Evolutionary conservation across 2,113 vertebrate genomes (phyloP).

Genomic region (Tragelaphus imberbis): DNA sequence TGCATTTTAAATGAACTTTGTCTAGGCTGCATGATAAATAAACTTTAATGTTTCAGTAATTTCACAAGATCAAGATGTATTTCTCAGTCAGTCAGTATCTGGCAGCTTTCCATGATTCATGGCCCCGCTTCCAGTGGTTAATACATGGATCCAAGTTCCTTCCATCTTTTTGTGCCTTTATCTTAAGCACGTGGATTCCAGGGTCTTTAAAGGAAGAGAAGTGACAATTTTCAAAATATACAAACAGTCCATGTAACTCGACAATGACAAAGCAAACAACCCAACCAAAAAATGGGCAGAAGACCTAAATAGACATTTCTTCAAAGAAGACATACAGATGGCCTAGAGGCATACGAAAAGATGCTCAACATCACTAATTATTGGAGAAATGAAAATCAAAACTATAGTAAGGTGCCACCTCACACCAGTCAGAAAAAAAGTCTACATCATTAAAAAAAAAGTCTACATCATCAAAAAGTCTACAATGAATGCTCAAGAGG

Average conservation of each 20-base stretch:
- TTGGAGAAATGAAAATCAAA: background rate
- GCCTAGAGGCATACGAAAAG: background rate
- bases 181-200: background rate
- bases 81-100: background rate
- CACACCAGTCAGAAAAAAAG: background rate
- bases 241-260: background rate
- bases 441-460: too few species aligned
- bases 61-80: background rate
- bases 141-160: background rate
- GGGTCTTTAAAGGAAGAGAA: background rate
- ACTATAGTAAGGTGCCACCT: background rate
- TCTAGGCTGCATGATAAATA: background rate
- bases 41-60: background rate
- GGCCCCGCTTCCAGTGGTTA: background rate
- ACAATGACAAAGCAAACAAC: background rate
- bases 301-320: background rate
- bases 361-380: background rate
- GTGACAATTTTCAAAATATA: background rate
- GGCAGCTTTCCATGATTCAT: background rate
- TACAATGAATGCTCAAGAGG: background rate
- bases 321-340: background rate
- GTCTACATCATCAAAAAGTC: background rate
- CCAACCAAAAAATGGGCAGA: background rate
- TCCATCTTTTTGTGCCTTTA: background rate
- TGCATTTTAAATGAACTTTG: background rate